Evolutionary conservation across 2,888 invertebrate species (phyloP), one percentile per base, ranked within the genome.

Genomic region (Tetropium fuscum): DNA sequence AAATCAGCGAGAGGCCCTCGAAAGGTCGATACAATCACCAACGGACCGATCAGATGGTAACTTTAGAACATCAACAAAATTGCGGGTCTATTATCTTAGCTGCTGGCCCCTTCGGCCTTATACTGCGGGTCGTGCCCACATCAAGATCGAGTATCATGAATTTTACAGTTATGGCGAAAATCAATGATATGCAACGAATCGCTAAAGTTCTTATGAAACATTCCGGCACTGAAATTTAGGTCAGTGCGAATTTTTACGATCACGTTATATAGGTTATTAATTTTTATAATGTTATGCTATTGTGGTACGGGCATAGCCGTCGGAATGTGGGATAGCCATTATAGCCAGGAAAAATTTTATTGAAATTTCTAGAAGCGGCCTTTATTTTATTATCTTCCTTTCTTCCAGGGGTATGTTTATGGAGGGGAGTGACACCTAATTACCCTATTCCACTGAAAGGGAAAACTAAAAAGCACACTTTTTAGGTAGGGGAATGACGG

Each of bases 61-160:
- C 51, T 57, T 48, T 41, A 40, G 60, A 63, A 59, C 58, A 59
- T 59, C 54, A 44, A 59, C 58, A 54, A 64, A 62, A 62, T 60
- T 62, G 59, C 62, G 36, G 44, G 43, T 47, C 53, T 55, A 58
- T 64, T 64, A 64, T 59, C 54, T 59, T 51, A 43, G 30, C 58
- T 55, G 48, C 40, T 49, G 49, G 27, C 51, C 36, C 51, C 6
- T 20, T 51, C 19, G 51, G 40, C 51, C 51, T 38, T 51, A 51
- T 40, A 40, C 16, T 51, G 38, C 51, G 25, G 51, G 40, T 27
- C 51, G 30, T 10, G 51, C 25, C n/a, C 51, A 51, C 51, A 16
- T 38, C 40, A 27, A 40, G 51, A 51, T 40, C 25, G 51, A 16
- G 38, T 51, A 25, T 43, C 43, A 13, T 16, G 48, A 56, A 55